Percentiles rank a stretch among this genome's conserved stretches.
These are phyloP conservation scores for Temnothorax longispinosus DNA, from an alignment of 1,140 invertebrate genomes.

Conservation along the genomic window DNA sequence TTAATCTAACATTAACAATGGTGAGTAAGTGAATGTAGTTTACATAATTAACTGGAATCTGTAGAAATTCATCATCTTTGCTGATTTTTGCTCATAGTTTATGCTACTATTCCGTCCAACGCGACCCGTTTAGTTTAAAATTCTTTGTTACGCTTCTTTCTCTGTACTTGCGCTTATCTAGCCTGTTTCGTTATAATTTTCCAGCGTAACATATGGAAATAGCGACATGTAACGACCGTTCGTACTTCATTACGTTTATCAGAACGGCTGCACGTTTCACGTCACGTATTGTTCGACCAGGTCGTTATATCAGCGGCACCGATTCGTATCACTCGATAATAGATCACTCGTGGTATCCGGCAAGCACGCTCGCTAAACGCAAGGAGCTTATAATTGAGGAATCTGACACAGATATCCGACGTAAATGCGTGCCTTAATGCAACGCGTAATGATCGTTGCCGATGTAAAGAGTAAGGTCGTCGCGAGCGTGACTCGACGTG, in stretches of 20 bases:
- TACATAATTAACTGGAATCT: neutral
- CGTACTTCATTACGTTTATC: neutral
- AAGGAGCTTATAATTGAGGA: constrained; percentile 1
- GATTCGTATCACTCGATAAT: neutral
- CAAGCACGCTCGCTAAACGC: constrained; percentile 4
- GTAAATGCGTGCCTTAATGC: constrained; percentile 25
- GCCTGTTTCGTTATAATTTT: neutral
- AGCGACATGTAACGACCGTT: neutral
- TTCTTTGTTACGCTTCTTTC: neutral
- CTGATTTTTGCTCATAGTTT: neutral
- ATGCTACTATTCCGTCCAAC: neutral
- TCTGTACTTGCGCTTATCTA: neutral
- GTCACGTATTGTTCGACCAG: neutral
- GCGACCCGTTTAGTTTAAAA: neutral
- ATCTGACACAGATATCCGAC: constrained; percentile 11
- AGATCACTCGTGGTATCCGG: neutral
- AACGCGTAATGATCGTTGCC: constrained; percentile 19
- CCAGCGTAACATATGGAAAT: neutral
- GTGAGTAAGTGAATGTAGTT: neutral
- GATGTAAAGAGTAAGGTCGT: constrained; percentile 69
- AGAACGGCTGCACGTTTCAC: neutral
- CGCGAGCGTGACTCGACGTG: constrained; percentile 56
- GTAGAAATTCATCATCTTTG: neutral
- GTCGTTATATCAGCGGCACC: neutral
- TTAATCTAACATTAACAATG: constrained; percentile 2